Base-by-base conservation (phyloP, 2,113 vertebrate genomes). In the Fukomys damarensis region DNA sequence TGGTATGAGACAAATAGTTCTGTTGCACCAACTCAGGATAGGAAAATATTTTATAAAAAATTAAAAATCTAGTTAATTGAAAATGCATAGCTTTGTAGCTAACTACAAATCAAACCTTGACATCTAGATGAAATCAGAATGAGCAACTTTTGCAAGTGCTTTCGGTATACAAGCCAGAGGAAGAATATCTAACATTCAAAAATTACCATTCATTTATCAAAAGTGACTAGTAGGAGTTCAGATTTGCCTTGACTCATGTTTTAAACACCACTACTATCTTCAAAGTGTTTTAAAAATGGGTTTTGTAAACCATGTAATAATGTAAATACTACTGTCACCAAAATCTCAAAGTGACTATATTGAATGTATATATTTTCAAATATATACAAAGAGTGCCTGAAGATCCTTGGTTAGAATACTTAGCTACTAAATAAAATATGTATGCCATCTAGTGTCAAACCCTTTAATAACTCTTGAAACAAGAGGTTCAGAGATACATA, bases 351-450 rank as follows among this genome's bases (percentile, higher is more conserved):
- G 66, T 26, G 65, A 66, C 38, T 77, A n/a, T 56, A 68, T 58
- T 63, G 22, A 94, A 35, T 54, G 5, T 52, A 28, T 65, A 85
- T 24, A 8, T 84, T 83, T 88, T 59, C 22, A 87, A 91, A 91
- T 43, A 43, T 24, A 13, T 93, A 1, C 35, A 79, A 35, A 86
- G 30, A 58, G 32, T n/a, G 17, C 12, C 32, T 70, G 12, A 76
- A 93, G 24, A 96, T 61, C 8, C 65, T 89, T n/a, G 52, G 28
- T 46, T 9, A 35, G 22, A 92, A 70, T 56, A 66, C 13, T 90
- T 79, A 90, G 61, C 54, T 84, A 80, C n/a, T 74, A 90, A 92
- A 81, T 65, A 86, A 90, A 89, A 79, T 82, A 59, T 46, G 10
- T 30, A 32, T 76, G 24, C 19, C 65, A 46, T 58, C 38, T 91